Base-by-base conservation (phyloP, 2,888 invertebrate species). In the Phyllotreta cruciferae region DNA sequence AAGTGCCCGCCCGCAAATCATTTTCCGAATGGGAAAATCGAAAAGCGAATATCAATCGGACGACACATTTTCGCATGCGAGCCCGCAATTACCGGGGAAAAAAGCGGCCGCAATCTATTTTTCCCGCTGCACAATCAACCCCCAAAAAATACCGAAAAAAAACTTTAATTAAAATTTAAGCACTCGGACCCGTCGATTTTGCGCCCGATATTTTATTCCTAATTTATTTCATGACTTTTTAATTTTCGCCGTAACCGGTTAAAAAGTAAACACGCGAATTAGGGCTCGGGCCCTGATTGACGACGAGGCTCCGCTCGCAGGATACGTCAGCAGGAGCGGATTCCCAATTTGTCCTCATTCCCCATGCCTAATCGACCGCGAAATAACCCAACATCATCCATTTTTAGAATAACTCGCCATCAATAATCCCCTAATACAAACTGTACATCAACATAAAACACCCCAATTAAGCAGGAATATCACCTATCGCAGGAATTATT, bases 221-320 rank as follows among this genome's bases (percentile, higher is more conserved):
- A 61, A 54, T 64, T 58, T 47, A 66, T 64, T 64, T 66, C 61
- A 63, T 66, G 63, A 60, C 62, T 64, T 68, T 66, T 64, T 62
- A 68, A 66, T 64, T 62, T 24, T 57, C 44, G 60, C 66, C 53
- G 38, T 52, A 38, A 49, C 34, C 62, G 56, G 58, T 56, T 63
- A 66, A 63, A 63, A 66, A 74, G 72, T 73, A 75, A 76, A 75
- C 74, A 77, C 74, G 74, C 74, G 75, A 75, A 75, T 76, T 68
- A 74, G 73, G 70, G 70, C 71, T 70, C 70, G 71, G 71, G 72
- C 3, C 2, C 6, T 49, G 11, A 47, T 24, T 49, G 35, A 35
- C 49, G 49, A 49, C 8, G n/a, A n/a, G 35, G 36, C 10, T 49
- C 49, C 35, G 9, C 6, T 3, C 11, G 36, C 49, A n/a, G n/a